Base-by-base conservation (phyloP, 2,888 invertebrate genomes). In the Euzetes globulus region DNA sequence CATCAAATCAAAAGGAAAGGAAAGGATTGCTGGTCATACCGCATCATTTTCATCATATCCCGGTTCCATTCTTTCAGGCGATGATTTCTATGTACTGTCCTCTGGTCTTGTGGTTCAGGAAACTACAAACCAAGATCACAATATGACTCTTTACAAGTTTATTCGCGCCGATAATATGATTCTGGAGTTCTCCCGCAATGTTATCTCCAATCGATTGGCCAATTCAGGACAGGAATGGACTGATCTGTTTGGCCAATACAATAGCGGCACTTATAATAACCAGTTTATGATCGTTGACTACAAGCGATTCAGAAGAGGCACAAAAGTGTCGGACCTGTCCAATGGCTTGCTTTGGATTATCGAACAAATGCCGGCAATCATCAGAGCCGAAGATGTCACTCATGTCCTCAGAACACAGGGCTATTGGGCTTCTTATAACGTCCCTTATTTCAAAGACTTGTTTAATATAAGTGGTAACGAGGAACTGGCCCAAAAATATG, bases 261-360 rank as follows among this genome's bases (percentile, higher is more conserved):
- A 82, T 76, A 82, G 82, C 74, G 82, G 82, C 0, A 82, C 82
- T 1, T 82, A 82, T 77, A 82, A 82, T 77, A 82, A 82, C 76
- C 82, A 82, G 79, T 82, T 82, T 75, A 82, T 82, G 82, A 77
- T 82, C 0, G 73, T 82, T 13, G 82, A 82, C 75, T 77, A 82
- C 76, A 82, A 81, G 71, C 77, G 78, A 75, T 79, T 82, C 19
- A 22, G n/a, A 17, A 47, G 5, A 1, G 47, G 52, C 1, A 33
- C 33, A 3, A 71, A 81, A 87, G 3, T 41, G 11, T 17, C 41
- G 1, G 88, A 77, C 87, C 90, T 72, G 86, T 77, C 81, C 9
- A 73, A 77, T 15, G 80, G 78, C 72, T 80, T 82, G 52, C 78
- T 82, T 70, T 82, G 81, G 80, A 80, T 82, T 22, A 80, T 82